Base-by-base conservation (phyloP, 2,113 vertebrate species). In the Hirundichthys speculiger region DNA sequence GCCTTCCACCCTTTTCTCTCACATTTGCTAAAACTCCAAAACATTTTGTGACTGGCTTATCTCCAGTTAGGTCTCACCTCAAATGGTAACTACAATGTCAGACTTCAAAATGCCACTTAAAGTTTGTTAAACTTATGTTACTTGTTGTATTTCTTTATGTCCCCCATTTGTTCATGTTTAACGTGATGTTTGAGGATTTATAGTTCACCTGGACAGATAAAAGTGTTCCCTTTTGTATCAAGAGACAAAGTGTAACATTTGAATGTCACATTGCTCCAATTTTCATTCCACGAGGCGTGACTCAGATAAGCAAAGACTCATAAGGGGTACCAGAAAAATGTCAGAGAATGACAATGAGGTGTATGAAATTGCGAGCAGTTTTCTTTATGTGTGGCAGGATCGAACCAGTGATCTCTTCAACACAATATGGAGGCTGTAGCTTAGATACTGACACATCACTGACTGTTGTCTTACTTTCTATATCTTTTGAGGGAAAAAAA, bases 311-410 rank as follows among this genome's bases (percentile, higher is more conserved):
- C 74, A 67, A 67, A 63, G 58, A 60, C 73, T 79, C 73, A 15
- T 39, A 60, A 57, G 60, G n/a, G 59, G 69, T 45, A 62, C 20
- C 69, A 58, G 69, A 34, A 54, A 76, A 83, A 86, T 83, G 81
- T 82, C 80, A 71, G 47, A 38, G 84, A 86, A 85, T 80, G 69
- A 83, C 75, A 83, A 88, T 86, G 74, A 86, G 62, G 47, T 58
- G 79, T 86, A 80, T 72, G 60, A 75, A 86, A 82, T 56, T 77
- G 62, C 69, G 79, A 77, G 52, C 65, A 73, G 65, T 68, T 68
- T 62, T 77, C 69, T 77, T 63, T 78, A 82, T 82, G 76, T 78
- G 72, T 49, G 62, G 59, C 66, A 64, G 59, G 64, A 68, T 71
- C 75, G 10, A 2, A 68, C 51, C 59, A 27, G 57, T 61, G 64